phyloP scores from a whole-genome alignment of 92 coral and sea anemone genomes.

The Epizoanthus fatuus region DNA sequence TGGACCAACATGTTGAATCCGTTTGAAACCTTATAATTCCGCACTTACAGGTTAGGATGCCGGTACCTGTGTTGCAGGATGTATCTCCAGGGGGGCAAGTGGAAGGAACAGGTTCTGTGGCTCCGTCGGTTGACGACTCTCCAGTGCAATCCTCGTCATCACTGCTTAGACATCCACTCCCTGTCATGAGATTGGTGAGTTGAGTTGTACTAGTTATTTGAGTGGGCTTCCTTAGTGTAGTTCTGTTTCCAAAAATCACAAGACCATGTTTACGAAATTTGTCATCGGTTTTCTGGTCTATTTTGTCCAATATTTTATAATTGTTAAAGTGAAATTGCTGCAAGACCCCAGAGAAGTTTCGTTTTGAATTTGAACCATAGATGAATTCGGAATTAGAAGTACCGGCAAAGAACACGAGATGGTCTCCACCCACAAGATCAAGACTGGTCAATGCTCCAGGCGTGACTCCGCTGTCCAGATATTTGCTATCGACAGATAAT shows the following conservation, averaged over 20 bases:
- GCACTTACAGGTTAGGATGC: background rate
- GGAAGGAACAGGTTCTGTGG: background rate
- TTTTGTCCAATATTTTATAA: conserved; percentile 66
- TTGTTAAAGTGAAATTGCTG: conserved; percentile 80
- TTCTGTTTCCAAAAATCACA: conserved; percentile 63
- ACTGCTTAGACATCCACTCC: background rate
- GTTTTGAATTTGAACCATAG: conserved; percentile 49
- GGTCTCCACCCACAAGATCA: background rate
- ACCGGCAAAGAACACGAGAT: conserved; percentile 23
- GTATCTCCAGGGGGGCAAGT: conserved; percentile 16
- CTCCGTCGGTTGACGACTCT: background rate
- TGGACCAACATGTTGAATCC: too few species aligned
- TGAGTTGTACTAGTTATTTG: background rate
- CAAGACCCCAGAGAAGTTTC: conserved; percentile 79
- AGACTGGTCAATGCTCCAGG: background rate
- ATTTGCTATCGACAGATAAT: conserved; percentile 5
- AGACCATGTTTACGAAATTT: conserved; percentile 72
- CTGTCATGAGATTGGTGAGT: background rate
- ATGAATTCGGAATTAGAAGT: background rate
- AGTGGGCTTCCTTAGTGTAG: background rate
- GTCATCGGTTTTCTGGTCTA: conserved; percentile 51
- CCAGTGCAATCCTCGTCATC: conserved; percentile 18
- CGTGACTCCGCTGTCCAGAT: conserved; percentile 9
- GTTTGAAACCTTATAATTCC: background rate
- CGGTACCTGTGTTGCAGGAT: conserved; percentile 8